Base-by-base conservation (phyloP, 2,113 vertebrate genomes). In the Carassius auratus region DNA sequence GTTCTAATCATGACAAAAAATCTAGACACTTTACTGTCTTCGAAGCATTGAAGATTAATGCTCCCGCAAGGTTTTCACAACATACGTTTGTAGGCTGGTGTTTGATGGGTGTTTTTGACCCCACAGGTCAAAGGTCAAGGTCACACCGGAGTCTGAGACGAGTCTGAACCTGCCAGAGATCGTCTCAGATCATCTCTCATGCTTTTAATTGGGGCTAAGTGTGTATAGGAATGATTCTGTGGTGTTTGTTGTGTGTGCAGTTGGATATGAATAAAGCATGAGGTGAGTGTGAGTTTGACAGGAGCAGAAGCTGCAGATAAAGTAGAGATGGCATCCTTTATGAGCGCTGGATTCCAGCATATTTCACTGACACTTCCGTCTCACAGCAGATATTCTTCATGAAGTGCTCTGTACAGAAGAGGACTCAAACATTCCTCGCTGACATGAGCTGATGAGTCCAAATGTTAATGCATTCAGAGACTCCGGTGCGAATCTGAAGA, bases 401-500 rank as follows among this genome's bases (percentile, higher is more conserved):
- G 36, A 73, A 13, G 69, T n/a, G 36, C 36, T 73, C 15, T 42
- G 69, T n/a, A 12, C 12, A 42, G 36, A 17, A 8, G 69, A 73
- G 19, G 69, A 42, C 68, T 42, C 42, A 42, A 42, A 42, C 42
- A 8, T 48, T 75, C 21, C 38, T 75, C 12, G 5, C 12, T n/a
- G 19, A 8, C 6, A 42, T 42, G 38, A 42, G 38, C 38, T 9
- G 45, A 74, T n/a, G 71, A 48, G 23, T 5, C 21, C 5, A 75
- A 48, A 75, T 75, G 71, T 75, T 75, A 68, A 75, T 75, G 21
- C 71, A 75, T 75, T 75, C 9, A 75, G 26, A 26, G 42, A 42
- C 19, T 61, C 21, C 23, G 10, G 9, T 62, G 23, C 23, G n/a
- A 62, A 23, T 42, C 69, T 33, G 30, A 69, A 73, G 19, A 30